Base-by-base conservation (phyloP, 1,140 invertebrate genomes). In the Spodoptera litura region DNA sequence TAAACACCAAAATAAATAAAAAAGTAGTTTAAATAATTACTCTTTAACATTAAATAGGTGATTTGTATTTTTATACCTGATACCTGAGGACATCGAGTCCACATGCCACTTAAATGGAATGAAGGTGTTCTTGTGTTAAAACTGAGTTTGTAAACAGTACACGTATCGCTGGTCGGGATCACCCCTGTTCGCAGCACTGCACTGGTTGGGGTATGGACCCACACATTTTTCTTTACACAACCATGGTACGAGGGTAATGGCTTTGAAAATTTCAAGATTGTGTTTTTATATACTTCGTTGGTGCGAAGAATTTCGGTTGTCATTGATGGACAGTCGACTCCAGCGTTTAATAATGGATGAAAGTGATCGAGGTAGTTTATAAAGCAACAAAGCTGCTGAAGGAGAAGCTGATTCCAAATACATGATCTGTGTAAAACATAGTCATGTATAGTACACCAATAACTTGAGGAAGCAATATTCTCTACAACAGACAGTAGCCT, bases 81-180 rank as follows among this genome's bases (percentile, higher is more conserved):
- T 55, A 31, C 52, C 25, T 25, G 53, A 8, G 51, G n/a, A 44
- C 61, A 66, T 64, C 12, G 49, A 71, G 51, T 25, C 61, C 76
- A 76, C 52, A 73, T 76, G 81, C 52, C 61, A 55, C 61, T 82
- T 78, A 75, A 81, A 79, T 68, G 64, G 52, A 72, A 74, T 77
- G 61, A 75, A 72, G 76, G 68, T 58, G 74, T 61, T 78, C 55
- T 61, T 75, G 74, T 73, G 64, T 79, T 79, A 82, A 78, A 59
- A 66, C 49, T 51, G 80, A 81, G 80, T 88, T 88, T 83, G 80
- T 83, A 86, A 58, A 73, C 85, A 62, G 66, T 81, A 78, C 86
- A 88, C 85, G 86, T 88, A 82, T 70, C 81, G 35, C 66, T 56
- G 75, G 78, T 84, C 81, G 82, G 78, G 81, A 73, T 81, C 79